Evolutionary conservation across 2,113 vertebrate species (phyloP).

Genomic region (Trogon surrucura): DNA sequence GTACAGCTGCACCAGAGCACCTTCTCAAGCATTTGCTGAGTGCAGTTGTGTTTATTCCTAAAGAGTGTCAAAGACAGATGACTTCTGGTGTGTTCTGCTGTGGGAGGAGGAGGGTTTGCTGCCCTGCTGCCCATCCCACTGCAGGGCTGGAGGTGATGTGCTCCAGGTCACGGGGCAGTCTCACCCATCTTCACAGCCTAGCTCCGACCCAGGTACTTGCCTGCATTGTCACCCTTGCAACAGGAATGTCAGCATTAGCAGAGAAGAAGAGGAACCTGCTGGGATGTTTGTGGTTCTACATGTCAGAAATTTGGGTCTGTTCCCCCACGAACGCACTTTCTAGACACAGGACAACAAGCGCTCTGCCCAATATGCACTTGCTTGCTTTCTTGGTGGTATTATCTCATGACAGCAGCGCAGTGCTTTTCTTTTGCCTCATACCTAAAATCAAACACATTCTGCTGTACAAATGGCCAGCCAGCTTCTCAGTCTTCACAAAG

Average conservation of each 20-base stretch:
- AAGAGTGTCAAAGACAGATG: not conserved
- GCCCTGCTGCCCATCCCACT: not conserved
- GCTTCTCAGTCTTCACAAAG: not conserved
- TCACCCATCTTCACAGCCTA: not conserved
- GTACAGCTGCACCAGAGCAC: not conserved
- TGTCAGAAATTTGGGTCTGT: not conserved
- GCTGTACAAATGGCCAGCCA: not conserved
- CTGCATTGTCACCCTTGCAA: not conserved
- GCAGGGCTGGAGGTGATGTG: not conserved
- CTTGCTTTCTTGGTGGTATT: not conserved
- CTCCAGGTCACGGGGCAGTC: not conserved
- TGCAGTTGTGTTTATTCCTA: not conserved
- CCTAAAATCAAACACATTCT: not conserved
- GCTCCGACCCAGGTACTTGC: not conserved
- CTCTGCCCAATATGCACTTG: not conserved
- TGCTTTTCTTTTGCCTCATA: not conserved
- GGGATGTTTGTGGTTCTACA: not conserved
- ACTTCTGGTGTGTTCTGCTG: not conserved
- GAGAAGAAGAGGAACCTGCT: not conserved
- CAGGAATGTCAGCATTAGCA: not conserved
- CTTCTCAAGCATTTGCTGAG: not conserved
- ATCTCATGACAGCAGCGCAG: not conserved
- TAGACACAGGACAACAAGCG: not conserved
- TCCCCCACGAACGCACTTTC: not conserved
- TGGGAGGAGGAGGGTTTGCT: not conserved